Base-by-base conservation (phyloP, 2,888 invertebrate species). In the Eristalinus sepulchralis region DNA sequence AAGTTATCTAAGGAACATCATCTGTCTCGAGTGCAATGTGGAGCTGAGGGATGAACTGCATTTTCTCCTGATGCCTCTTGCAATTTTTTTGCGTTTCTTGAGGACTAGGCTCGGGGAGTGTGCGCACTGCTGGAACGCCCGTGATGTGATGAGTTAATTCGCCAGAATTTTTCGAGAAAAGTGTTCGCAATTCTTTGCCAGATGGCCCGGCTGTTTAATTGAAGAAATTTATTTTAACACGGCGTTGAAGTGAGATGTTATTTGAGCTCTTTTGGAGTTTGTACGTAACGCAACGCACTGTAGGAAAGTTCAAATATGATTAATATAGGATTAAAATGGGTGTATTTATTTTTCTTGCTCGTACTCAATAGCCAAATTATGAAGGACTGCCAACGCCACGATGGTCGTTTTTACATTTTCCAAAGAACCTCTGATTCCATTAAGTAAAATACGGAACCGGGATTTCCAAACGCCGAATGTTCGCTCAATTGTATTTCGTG, bases 1-100 rank as follows among this genome's bases (percentile, higher is more conserved):
- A 90, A 90, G 90, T 90, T 91, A 91, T 91, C 91, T 90, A 90
- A 90, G 90, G 89, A 90, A 91, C 90, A 91, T 90, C 91, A 91
- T 92, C 91, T 83, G 89, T 89, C 87, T 89, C 89, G 88, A 17
- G 22, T 71, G 66, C 31, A 20, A 22, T 57, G 39, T 17, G n/a
- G 62, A 60, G 36, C 17, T 36, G 39, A 39, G 20, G 31, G 57
- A 20, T 10, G 60, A 57, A 60, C 47, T 77, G 33, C 11, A 22
- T 20, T 66, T 27, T 13, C 17, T 0, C 55, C 33, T 60, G 11
- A 33, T 57, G 13, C n/a, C 57, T 57, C 59, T 11, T 53, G 13
- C 17, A 34, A 5, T 20, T 20, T n/a, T n/a, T n/a, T n/a, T n/a
- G n/a, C n/a, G n/a, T n/a, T n/a, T 31, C 2, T 59, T 17, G 66